Evolutionary conservation across 1,140 invertebrate genomes (phyloP).

Genomic region (Lordiphosa mommai): DNA sequence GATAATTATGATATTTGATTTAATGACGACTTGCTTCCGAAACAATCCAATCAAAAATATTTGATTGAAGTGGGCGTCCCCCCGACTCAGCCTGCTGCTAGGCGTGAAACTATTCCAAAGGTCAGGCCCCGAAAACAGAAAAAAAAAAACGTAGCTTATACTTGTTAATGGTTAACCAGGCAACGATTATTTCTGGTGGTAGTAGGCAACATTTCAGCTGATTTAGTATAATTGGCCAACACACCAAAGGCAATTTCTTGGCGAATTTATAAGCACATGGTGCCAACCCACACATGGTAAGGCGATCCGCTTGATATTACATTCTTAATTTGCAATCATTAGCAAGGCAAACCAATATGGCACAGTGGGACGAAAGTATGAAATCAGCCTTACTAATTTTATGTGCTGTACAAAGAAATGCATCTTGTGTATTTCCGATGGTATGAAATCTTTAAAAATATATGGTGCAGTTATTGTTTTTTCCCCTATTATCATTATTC

Average conservation of each 20-base stretch:
- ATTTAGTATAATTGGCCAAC: conserved; percentile 55
- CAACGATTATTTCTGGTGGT: neutral
- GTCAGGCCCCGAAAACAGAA: conserved; percentile 36
- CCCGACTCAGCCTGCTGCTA: conserved; percentile 12
- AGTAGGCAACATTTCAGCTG: conserved; percentile 26
- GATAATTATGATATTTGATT: conserved; percentile 78
- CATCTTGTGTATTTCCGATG: no score
- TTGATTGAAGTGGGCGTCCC: conserved; percentile 71
- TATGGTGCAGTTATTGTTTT: no score
- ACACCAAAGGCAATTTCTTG: conserved; percentile 39
- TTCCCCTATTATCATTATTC: no score
- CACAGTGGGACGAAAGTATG: neutral
- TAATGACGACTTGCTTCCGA: conserved; percentile 78
- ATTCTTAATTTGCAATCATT: conserved; percentile 80
- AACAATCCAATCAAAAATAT: conserved; percentile 78
- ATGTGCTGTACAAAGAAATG: no score
- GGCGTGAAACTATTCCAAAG: conserved; percentile 69
- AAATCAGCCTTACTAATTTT: neutral
- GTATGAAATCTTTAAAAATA: no score
- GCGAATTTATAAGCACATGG: conserved; percentile 53
- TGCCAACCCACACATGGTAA: conserved; percentile 15
- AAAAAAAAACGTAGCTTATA: conserved; percentile 18
- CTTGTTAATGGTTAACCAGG: conserved; percentile 46
- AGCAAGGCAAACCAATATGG: conserved; percentile 34
- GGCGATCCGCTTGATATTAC: conserved; percentile 53